These are phyloP conservation scores for Ictalurus furcatus DNA, from an alignment of 2,113 vertebrate genomes.

Conservation along the genomic window DNA sequence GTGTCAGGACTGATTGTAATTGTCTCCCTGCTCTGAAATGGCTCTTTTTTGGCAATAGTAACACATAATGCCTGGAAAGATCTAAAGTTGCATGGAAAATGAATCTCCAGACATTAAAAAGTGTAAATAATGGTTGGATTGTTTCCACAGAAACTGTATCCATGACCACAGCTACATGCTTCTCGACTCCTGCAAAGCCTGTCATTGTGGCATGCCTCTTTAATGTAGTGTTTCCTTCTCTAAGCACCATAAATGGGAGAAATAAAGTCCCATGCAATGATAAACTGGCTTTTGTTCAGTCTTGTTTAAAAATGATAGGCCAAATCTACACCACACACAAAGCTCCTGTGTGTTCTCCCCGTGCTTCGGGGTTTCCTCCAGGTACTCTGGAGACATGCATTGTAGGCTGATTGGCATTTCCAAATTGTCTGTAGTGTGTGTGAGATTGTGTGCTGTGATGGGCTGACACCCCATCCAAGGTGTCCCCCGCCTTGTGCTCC, in stretches of 20 bases:
- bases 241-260: neutral
- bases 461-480: too few relatives aligned
- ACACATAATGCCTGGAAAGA: neutral
- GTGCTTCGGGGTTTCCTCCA: too few relatives aligned
- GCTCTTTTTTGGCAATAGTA: neutral
- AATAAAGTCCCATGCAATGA: neutral
- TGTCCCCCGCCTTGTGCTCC: too few relatives aligned
- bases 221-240: neutral
- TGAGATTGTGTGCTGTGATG: too few relatives aligned
- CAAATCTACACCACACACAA: conserved; percentile 10
- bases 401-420: too few relatives aligned
- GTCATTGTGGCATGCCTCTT: conserved; percentile 1
- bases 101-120: conserved; percentile 36
- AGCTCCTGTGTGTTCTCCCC: too few relatives aligned
- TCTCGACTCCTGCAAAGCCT: conserved; percentile 8
- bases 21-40: neutral
- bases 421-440: too few relatives aligned
- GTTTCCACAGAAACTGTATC: conserved; percentile 49
- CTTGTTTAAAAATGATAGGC: conserved; percentile 24
- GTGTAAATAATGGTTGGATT: conserved; percentile 12
- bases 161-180: conserved; percentile 25
- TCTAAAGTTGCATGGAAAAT: neutral
- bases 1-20: neutral
- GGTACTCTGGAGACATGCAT: too few relatives aligned
- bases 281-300: conserved; percentile 27